Percentiles rank a stretch among this genome's conserved stretches.
Evolutionary conservation across 2,888 invertebrate genomes (phyloP).

Genomic region (Parnassius glacialis): DNA sequence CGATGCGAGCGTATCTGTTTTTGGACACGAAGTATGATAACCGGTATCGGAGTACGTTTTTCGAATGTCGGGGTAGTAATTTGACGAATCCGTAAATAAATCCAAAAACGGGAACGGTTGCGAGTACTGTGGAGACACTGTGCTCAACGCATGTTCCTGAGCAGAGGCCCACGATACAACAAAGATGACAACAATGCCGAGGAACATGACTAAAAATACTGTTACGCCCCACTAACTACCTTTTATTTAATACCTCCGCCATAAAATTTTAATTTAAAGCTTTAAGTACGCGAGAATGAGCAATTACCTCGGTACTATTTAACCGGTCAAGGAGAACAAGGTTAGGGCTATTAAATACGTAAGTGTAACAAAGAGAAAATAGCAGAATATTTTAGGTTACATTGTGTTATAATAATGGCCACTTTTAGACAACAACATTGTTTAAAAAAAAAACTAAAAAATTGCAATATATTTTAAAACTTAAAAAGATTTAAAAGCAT

Average conservation of each 20-base stretch:
- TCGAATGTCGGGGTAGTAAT: constrained; percentile 58
- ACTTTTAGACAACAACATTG: no score
- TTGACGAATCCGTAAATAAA: constrained; percentile 63
- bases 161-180: constrained; percentile 48
- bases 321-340: constrained; percentile 41
- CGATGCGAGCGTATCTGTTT: constrained; percentile 60
- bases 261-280: constrained; percentile 67
- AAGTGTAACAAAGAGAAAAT: neutral
- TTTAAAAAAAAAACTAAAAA: no score
- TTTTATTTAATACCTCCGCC: constrained; percentile 70
- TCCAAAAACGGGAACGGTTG: constrained; percentile 61
- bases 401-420: no score
- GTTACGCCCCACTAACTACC: constrained; percentile 58
- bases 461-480: no score
- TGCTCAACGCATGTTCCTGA: constrained; percentile 63
- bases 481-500: no score
- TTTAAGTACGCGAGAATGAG: constrained; percentile 58
- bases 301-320: constrained; percentile 54
- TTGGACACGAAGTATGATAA: constrained; percentile 58
- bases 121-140: constrained; percentile 47
- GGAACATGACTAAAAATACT: constrained; percentile 68
- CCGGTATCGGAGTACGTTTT: constrained; percentile 61
- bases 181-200: constrained; percentile 55
- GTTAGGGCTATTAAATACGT: constrained; percentile 29
- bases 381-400: no score